These are phyloP conservation scores for Aplysina aerophoba DNA, from an alignment of 37 sponge, comb jelly and placozoan species.

Conservation along the genomic window DNA sequence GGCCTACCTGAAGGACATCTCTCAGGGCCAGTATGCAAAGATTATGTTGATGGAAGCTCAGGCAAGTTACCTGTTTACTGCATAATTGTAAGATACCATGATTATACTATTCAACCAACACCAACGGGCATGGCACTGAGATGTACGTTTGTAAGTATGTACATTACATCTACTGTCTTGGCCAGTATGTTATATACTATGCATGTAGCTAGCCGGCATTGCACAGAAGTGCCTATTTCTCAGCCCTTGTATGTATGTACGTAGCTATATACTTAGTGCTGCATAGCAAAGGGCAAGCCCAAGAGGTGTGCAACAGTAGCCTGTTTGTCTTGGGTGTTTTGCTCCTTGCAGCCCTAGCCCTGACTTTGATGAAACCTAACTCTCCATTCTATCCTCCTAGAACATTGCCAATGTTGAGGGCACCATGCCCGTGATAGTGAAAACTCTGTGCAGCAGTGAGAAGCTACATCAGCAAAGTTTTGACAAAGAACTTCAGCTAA, in stretches of 20 bases:
- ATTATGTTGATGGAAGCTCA: not conserved
- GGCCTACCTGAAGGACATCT: slow-evolving; percentile 1
- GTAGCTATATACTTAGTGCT: no score
- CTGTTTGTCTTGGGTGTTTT: not conserved
- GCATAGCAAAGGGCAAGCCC: no score
- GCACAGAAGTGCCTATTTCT: no score
- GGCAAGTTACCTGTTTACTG: not conserved
- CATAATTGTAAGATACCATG: not conserved
- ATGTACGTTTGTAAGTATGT: not conserved
- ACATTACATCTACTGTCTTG: not conserved
- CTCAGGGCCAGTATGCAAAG: not conserved
- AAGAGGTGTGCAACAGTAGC: no score
- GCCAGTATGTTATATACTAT: no score
- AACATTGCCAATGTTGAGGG: slow-evolving; percentile 13
- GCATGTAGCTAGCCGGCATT: no score
- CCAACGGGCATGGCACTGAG: not conserved
- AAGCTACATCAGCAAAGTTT: not conserved
- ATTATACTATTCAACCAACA: not conserved
- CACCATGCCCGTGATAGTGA: not conserved
- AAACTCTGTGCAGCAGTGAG: not conserved
- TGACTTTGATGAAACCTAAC: no score
- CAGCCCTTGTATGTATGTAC: no score
- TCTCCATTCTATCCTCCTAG: not conserved
- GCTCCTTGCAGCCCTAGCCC: no score
- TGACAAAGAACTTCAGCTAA: slow-evolving; percentile 1